Evolutionary conservation across 1,140 invertebrate genomes (phyloP).

Genomic region (Drosophila pseudoobscura): DNA sequence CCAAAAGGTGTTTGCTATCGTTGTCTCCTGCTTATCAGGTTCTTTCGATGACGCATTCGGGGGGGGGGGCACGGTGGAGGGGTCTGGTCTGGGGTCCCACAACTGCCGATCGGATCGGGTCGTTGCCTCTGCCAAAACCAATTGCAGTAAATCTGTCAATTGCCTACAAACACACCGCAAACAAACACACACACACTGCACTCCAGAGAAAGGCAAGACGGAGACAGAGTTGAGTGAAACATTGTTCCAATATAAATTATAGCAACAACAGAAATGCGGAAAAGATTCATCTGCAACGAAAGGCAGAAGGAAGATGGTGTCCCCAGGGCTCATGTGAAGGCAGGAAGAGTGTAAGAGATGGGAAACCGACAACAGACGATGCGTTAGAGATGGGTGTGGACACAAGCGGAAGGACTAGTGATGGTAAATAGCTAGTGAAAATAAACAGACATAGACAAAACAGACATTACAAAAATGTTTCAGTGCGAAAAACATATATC

Average conservation of each 20-base stretch:
- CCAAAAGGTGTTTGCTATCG: conserved; percentile 9
- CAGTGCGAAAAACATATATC: too few relatives aligned
- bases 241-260: conserved; percentile 29
- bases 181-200: conserved; percentile 3
- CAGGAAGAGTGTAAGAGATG: too few relatives aligned
- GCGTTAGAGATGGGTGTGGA: too few relatives aligned
- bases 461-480: too few relatives aligned
- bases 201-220: conserved; percentile 45
- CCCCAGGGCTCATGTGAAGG: not conserved
- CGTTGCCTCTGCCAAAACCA: conserved; percentile 58
- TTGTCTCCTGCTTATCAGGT: conserved; percentile 10
- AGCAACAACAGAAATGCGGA: conserved; percentile 30
- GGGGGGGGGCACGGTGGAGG: too few relatives aligned
- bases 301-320: conserved; percentile 12
- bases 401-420: too few relatives aligned
- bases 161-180: conserved; percentile 11
- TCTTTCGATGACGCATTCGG: conserved; percentile 19
- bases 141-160: conserved; percentile 78
- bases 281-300: conserved; percentile 17
- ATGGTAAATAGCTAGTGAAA: too few relatives aligned
- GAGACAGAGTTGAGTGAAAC: conserved; percentile 17
- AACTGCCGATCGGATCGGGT: conserved; percentile 33
- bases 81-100: not conserved
- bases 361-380: too few relatives aligned
- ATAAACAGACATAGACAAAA: too few relatives aligned